Base-by-base conservation (phyloP, 2,797 vertebrate genomes). In the Aquila chrysaetos region DNA sequence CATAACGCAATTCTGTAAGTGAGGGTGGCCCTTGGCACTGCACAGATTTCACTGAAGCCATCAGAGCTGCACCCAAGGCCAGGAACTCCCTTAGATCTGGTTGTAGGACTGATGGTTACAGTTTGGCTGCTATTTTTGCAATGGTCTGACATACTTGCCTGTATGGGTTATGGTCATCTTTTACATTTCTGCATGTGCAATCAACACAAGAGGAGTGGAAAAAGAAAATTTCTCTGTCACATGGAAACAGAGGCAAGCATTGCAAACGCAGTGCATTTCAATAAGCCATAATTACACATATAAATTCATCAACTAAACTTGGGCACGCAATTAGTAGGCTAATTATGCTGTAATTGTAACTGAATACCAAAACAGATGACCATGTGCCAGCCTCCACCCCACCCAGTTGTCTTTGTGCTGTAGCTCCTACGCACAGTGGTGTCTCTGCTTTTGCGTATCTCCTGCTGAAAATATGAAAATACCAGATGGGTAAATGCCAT, bases 341-440 rank as follows among this genome's bases (percentile, higher is more conserved):
- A 93, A 96, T 97, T 93, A 92, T 86, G 24, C 65, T 97, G 49
- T 85, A 53, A 95, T 65, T 96, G 68, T 94, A 93, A 81, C 27
- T 94, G 79, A 97, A 92, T 86, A 48, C 49, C 88, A 82, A 87
- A 96, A 92, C 64, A 94, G 78, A 95, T 96, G 88, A 96, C 87
- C 56, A 3, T 68, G 57, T 88, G 77, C 81, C 60, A 83, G 54
- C 30, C 39, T 67, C 30, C 92, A 56, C 9, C 41, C 48, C 67
- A 84, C 44, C 13, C 53, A 59, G 46, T 84, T 67, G 31, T 61
- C 84, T 93, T 70, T 78, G 53, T 61, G 53, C 33, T 93, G 18
- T 73, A 4, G 2, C 53, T 88, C 80, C 75, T 53, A 80, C 2
- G 14, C 31, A 74, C 33, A 84, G 22, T 37, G 78, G 64, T 60